Evolutionary conservation across 2,888 invertebrate species (phyloP), one percentile per base, ranked within the genome.

Genomic region (Thecocarcelia acutangulata): DNA sequence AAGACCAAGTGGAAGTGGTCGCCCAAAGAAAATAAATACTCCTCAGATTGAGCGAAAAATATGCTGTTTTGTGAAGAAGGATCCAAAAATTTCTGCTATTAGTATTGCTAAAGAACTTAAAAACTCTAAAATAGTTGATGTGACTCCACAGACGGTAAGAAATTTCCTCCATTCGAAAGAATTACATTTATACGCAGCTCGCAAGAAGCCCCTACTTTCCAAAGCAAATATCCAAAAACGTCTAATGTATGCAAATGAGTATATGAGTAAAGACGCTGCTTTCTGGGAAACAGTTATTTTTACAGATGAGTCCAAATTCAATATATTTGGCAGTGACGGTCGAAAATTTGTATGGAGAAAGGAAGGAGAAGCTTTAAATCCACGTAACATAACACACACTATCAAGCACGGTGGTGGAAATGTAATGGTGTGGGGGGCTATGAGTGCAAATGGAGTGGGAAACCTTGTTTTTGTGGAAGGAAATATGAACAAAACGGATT

Each of bases 401-500:
- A 37, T 56, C 17, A 56, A 56, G 11, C 33, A 56, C 33, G 56
- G 52, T 50, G 50, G 33, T 44, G 37, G 52, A 52, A 42, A n/a
- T n/a, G n/a, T n/a, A n/a, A n/a, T n/a, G n/a, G n/a, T n/a, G n/a
- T n/a, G n/a, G n/a, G n/a, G n/a, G n/a, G n/a, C n/a, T n/a, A n/a
- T n/a, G n/a, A n/a, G n/a, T n/a, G n/a, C n/a, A n/a, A n/a, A n/a
- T n/a, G n/a, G n/a, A n/a, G n/a, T n/a, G n/a, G n/a, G n/a, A n/a
- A n/a, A n/a, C n/a, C n/a, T n/a, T n/a, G n/a, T n/a, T n/a, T n/a
- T n/a, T n/a, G n/a, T n/a, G n/a, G n/a, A n/a, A n/a, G n/a, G n/a
- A n/a, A n/a, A n/a, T 15, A 52, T 66, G 19, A 66, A 40, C 11
- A 66, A 66, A 66, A 66, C 66, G 11, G 66, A 66, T 52, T 66